Evolutionary conservation across 2,888 invertebrate species (phyloP).

Genomic region (Drosophila neotestacea): DNA sequence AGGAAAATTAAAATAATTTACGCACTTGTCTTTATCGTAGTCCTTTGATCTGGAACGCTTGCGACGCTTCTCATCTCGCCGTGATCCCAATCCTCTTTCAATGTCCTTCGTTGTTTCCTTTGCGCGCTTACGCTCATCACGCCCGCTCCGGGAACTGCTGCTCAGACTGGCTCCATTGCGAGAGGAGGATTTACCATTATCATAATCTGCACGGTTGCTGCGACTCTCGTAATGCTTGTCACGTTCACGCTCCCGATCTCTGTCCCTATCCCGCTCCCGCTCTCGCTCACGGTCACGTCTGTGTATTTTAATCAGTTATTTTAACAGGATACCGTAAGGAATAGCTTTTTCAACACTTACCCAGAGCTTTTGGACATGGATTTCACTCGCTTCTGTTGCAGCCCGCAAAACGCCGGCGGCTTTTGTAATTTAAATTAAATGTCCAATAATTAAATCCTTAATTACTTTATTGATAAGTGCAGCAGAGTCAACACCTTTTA

Average conservation of each 20-base stretch:
- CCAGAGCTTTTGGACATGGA: constrained; percentile 70
- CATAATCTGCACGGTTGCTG: constrained; percentile 61
- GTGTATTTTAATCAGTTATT: not conserved
- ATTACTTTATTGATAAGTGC: not conserved
- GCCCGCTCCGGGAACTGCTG: constrained; percentile 49
- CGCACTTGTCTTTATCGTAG: constrained; percentile 81
- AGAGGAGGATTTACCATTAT: constrained; percentile 65
- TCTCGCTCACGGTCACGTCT: constrained; percentile 69
- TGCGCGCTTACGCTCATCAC: constrained; percentile 79
- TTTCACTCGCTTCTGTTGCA: not conserved
- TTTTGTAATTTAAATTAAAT: constrained; percentile 2
- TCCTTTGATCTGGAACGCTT: constrained; percentile 81
- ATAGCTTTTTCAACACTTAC: constrained; percentile 43
- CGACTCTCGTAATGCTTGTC: constrained; percentile 71
- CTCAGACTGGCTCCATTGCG: constrained; percentile 71
- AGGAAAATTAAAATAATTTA: not conserved
- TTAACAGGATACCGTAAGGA: not conserved
- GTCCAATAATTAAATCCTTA: not conserved
- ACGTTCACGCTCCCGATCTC: constrained; percentile 81
- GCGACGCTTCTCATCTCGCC: constrained; percentile 82
- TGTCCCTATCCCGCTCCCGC: constrained; percentile 56
- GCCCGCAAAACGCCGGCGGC: constrained; percentile 30
- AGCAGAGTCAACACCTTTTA: not conserved
- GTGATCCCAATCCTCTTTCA: constrained; percentile 47
- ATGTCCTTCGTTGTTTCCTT: constrained; percentile 60